These are phyloP conservation scores for Rhodophaea formosa DNA, from an alignment of 2,888 invertebrate genomes.

Conservation along the genomic window DNA sequence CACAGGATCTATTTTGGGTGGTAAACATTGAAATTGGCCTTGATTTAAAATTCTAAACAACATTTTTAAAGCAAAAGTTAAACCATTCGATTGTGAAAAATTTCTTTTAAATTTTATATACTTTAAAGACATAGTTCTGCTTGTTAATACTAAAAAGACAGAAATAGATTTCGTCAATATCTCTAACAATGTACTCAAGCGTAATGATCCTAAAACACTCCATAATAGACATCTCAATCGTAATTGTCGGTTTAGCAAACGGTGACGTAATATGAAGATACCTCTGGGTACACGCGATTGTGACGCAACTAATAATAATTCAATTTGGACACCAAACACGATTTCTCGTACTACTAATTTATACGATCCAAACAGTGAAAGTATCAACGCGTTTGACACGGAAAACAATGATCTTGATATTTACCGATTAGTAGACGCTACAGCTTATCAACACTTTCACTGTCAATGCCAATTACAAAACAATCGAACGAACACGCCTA, in stretches of 20 bases:
- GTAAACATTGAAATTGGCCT: too few species aligned
- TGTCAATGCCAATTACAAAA: conserved; percentile 63
- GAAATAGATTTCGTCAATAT: conserved; percentile 5
- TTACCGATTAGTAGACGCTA: conserved; percentile 47
- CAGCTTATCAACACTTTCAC: conserved; percentile 55
- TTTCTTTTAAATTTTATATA: too few species aligned
- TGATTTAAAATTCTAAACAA: too few species aligned
- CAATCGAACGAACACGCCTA: conserved; percentile 45
- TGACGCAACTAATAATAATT: conserved; percentile 29
- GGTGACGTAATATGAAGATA: conserved; percentile 26
- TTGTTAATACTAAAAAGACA: neutral
- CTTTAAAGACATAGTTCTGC: neutral
- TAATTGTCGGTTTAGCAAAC: conserved; percentile 23
- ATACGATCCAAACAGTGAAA: conserved; percentile 44
- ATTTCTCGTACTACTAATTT: conserved; percentile 30
- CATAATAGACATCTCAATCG: conserved; percentile 14
- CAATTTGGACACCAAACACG: conserved; percentile 26
- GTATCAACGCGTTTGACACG: conserved; percentile 32
- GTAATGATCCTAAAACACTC: conserved; percentile 3
- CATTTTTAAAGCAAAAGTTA: too few species aligned
- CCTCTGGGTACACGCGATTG: conserved; percentile 24
- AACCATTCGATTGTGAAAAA: too few species aligned
- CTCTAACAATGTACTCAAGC: conserved; percentile 6
- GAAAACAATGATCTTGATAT: conserved; percentile 47
- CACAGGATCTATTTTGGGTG: too few species aligned